Percentiles rank a stretch among this genome's conserved stretches.
phyloP scores from a whole-genome alignment of 2,888 invertebrate species.

The Pristionchus fissidentatus region DNA sequence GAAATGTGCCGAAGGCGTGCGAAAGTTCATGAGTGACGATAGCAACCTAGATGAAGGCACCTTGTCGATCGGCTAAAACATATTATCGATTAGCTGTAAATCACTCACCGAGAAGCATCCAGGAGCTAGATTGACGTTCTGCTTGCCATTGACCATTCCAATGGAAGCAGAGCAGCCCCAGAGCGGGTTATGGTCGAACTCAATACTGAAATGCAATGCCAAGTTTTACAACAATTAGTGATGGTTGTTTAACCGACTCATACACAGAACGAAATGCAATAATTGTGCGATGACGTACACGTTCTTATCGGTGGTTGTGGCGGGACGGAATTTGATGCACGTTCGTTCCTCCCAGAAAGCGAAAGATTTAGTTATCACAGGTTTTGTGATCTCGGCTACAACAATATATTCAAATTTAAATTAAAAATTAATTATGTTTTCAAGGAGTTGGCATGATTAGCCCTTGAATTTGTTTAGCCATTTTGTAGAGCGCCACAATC shows the following conservation, averaged over 20 bases:
- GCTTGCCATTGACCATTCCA: not conserved
- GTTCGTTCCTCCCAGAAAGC: not conserved
- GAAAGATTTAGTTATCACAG: not conserved
- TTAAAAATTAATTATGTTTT: too few relatives aligned
- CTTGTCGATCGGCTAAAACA: too few relatives aligned
- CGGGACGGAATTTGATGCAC: not conserved
- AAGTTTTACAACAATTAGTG: too few relatives aligned
- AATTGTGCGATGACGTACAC: not conserved
- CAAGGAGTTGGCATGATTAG: not conserved
- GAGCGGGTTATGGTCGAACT: not conserved
- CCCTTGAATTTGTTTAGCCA: not conserved
- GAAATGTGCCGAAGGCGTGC: not conserved
- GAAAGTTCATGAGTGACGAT: not conserved
- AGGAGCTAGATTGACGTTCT: not conserved
- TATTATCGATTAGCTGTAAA: too few relatives aligned
- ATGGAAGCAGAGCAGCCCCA: not conserved
- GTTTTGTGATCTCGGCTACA: not conserved
- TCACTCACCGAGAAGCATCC: not conserved
- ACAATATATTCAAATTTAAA: too few relatives aligned
- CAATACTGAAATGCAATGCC: too few relatives aligned
- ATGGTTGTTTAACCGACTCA: not conserved
- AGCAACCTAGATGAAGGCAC: not conserved
- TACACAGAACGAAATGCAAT: not conserved
- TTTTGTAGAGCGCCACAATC: too few relatives aligned
- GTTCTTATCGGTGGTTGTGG: not conserved